Base-by-base conservation (phyloP, 2,888 invertebrate genomes). In the Embidobia sp. region DNA sequence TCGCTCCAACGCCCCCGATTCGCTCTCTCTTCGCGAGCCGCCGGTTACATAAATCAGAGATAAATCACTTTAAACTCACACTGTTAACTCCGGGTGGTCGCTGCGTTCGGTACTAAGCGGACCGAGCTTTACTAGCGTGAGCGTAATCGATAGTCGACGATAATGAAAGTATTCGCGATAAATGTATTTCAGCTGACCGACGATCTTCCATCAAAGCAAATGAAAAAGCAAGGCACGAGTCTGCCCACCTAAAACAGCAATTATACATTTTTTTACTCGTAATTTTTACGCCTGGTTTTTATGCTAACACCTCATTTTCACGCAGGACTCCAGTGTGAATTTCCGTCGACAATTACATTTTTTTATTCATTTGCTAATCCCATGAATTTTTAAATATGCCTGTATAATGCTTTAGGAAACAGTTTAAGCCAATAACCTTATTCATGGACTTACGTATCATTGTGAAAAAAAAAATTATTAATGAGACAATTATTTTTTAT, bases 31-130 rank as follows among this genome's bases (percentile, higher is more conserved):
- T 72, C 73, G 77, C 77, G 77, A 77, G 69, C 77, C 73, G 69
- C 67, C 73, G 73, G 79, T 78, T 80, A 79, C 87, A 85, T 88
- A 87, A 88, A 88, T 88, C 87, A 87, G 84, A 85, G 85, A 87
- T 87, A 87, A 88, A 88, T 88, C 87, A 88, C 87, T 86, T 87
- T 85, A 86, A 85, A 85, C 85, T 87, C 85, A 84, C 84, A 83
- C 86, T 87, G 87, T 86, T 87, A 85, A 84, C 85, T 86, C 84
- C 87, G 84, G 84, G 82, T 82, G 83, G 83, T 81, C 83, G 84
- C 72, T 79, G 48, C 57, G 61, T 40, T 37, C 55, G 57, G 33
- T 61, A 44, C 53, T 66, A 64, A 59, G 76, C 74, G 75, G 74
- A 10, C 74, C 72, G 69, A 67, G 79, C 76, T 78, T 78, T 78